Base-by-base conservation (phyloP, 2,888 invertebrate species). In the Iselma pallidipennis region DNA sequence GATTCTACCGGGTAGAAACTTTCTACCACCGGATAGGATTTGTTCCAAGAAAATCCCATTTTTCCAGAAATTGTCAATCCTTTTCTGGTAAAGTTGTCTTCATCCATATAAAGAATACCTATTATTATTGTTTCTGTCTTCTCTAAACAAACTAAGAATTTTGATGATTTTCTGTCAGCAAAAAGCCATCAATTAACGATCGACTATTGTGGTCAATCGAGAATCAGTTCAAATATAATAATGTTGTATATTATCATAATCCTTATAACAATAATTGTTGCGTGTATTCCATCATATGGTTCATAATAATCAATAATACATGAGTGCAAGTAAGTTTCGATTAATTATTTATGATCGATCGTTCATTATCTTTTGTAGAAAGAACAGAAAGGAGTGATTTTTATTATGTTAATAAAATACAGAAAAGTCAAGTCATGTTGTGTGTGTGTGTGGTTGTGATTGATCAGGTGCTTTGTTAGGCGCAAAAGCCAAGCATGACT, bases 301-400 rank as follows among this genome's bases (percentile, higher is more conserved):
- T 72, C 76, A 42, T 42, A 33, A 33, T 33, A 45, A 78, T 80
- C 78, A 79, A 80, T 80, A 80, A 80, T 79, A 77, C 76, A 80
- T 80, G 79, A 78, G 51, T 31, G 74, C 10, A 12, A 14, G 9
- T 21, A 12, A 45, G 23, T 19, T 45, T 69, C 74, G 71, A 80
- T 80, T 80, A 79, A 80, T 80, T 80, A 80, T 80, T 79, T 79
- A 78, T 78, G 78, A 79, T 78, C 72, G 78, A 78, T 78, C 76
- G 76, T 74, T 77, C 78, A 79, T 80, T 78, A 74, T 73, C 71
- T 64, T 45, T 5, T 23, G 2, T n/a, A 2, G 31, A 45, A 4
- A 45, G 25, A 4, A 25, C 10, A 19, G 10, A 19, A 31, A 31
- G 1, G 21, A 45, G 19, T 19, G 12, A 45, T 45, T 45, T 45